Base-by-base conservation (phyloP, 2,888 invertebrate genomes). In the Cistogaster globosa region DNA sequence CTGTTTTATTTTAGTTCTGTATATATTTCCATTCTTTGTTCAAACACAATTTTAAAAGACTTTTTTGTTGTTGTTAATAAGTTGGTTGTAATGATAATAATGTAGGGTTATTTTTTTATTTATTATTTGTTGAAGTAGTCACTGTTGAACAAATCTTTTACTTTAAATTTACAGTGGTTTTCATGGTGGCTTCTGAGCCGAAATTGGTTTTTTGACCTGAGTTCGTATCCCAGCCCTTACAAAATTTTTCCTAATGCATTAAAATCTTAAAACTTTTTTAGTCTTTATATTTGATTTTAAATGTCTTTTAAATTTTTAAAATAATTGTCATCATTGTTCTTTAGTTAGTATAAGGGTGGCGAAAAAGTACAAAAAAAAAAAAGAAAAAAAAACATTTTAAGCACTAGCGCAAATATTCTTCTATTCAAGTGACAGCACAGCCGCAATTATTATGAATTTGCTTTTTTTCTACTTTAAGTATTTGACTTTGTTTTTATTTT, bases 351-450 rank as follows among this genome's bases (percentile, higher is more conserved):
- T 3, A 16, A 26, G 16, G 16, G 6, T n/a, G 60, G 51, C 42
- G 53, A 8, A 16, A 38, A 11, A 7, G 2, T 18, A 68, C 51
- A 26, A 62, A 7, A 14, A 38, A 1, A 38, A 38, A 38, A 38
- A 38, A 4, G 8, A 38, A 42, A 42, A 12, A 48, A 18, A 60
- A 20, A 18, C 8, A 60, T 62, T 74, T 74, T n/a, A 7, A 60
- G 58, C 18, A 45, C 22, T 67, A 72, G 58, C 42, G 74, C 68
- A 81, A 81, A 81, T 69, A 81, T 62, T 69, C 62, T 74, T 75
- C 58, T 62, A 58, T 36, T 63, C 75, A 84, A 84, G 74, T 75
- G 69, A 71, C 60, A 84, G 79, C 71, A 60, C 26, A 79, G 78
- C 62, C 75, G 79, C 75, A 75, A 75, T 79, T 83, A 79, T 79